A percentile compares a stretch with the other conserved stretches of the same genome.
Evolutionary conservation across 1,140 invertebrate genomes (phyloP).

Genomic region (Drosophila arawakana): DNA sequence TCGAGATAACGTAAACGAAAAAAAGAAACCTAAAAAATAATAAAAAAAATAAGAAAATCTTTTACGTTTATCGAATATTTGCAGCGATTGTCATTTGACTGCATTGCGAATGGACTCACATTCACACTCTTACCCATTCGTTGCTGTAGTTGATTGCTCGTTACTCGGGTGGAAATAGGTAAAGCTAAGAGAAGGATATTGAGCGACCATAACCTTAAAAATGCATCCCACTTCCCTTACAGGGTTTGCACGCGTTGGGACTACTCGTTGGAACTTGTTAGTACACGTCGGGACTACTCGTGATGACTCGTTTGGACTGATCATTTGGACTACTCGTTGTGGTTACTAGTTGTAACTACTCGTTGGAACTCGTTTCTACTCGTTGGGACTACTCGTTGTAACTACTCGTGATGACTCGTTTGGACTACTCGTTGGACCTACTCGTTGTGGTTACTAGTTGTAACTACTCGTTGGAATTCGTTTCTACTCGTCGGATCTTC

Average conservation of each 20-base stretch:
- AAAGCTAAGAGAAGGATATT: neutral
- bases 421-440: neutral
- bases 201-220: neutral
- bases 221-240: neutral
- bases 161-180: neutral
- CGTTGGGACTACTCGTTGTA: neutral
- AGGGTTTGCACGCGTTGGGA: no score
- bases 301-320: no score
- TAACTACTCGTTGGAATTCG: neutral
- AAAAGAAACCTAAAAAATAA: neutral
- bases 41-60: neutral
- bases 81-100: constrained; percentile 28
- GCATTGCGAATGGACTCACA: constrained; percentile 3
- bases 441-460: neutral
- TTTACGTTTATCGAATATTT: constrained; percentile 30
- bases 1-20: constrained; percentile 9
- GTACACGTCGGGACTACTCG: neutral
- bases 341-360: neutral
- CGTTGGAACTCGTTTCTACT: neutral
- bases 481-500: neutral
- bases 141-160: neutral
- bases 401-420: neutral
- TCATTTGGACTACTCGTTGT: neutral
- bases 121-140: neutral
- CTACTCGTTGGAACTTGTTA: no score